Percentiles rank a stretch among this genome's conserved stretches.
phyloP scores from a whole-genome alignment of 2,888 invertebrate species.

The Geotrupes spiniger region DNA sequence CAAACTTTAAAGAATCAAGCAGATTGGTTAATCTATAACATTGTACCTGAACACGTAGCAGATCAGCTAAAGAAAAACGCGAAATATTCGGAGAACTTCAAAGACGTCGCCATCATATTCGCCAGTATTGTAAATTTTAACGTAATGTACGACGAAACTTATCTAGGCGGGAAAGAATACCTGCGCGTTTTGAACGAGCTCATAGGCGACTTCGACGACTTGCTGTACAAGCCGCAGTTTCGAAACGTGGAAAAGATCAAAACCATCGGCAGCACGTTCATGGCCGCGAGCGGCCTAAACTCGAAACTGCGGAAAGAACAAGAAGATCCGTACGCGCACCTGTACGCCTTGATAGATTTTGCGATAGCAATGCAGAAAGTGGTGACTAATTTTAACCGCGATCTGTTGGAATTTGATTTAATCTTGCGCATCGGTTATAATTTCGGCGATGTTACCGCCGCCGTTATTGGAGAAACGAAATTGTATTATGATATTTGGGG shows the following conservation, averaged over 20 bases:
- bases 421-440: slow-evolving; percentile 86
- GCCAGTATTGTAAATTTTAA: slow-evolving; percentile 96
- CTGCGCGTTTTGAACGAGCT: slow-evolving; percentile 92
- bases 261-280: slow-evolving; percentile 94
- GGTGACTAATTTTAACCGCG: slow-evolving; percentile 83
- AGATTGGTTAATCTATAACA: slow-evolving; percentile 94
- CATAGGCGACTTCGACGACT: slow-evolving; percentile 93
- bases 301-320: slow-evolving; percentile 70
- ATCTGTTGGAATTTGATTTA: slow-evolving; percentile 86
- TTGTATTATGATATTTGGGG: slow-evolving; percentile 98
- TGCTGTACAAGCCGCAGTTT: slow-evolving; percentile 78
- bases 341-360: slow-evolving; percentile 90
- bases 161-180: slow-evolving; percentile 92
- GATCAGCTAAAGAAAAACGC: slow-evolving; percentile 90
- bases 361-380: slow-evolving; percentile 88
- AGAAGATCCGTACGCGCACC: slow-evolving; percentile 69
- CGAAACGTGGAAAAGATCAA: slow-evolving; percentile 95
- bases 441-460: slow-evolving; percentile 93
- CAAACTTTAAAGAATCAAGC: slow-evolving; percentile 94
- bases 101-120: slow-evolving; percentile 89
- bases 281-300: slow-evolving; percentile 96
- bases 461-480: slow-evolving; percentile 94
- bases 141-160: slow-evolving; percentile 97
- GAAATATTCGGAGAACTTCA: slow-evolving; percentile 92
- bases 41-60: slow-evolving; percentile 93